Base-by-base conservation (phyloP, 2,888 invertebrate species). In the Hedychridium roseum region DNA sequence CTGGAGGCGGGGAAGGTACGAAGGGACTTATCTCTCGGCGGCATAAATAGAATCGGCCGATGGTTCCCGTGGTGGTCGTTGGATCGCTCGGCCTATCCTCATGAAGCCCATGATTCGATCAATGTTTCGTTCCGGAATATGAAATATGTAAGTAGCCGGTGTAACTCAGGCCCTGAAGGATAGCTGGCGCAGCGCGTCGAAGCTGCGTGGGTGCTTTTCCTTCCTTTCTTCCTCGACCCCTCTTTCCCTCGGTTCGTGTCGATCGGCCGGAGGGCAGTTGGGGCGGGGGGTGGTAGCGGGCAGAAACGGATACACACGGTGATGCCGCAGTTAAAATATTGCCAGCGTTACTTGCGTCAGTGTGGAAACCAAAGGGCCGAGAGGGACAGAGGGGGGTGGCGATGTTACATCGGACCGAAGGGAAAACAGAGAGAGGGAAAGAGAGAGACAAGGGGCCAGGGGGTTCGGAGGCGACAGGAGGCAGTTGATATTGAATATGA, bases 401-500 rank as follows among this genome's bases (percentile, higher is more conserved):
- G n/a, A n/a, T 23, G 9, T 9, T 9, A 23, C 4, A 9, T 6
- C 23, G 23, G 23, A 23, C 23, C 5, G 23, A 23, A 4, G 23
- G 23, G 9, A 4, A 9, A 9, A 23, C 23, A 9, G 23, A 23
- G 5, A 9, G 23, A 23, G 5, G 23, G 23, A 23, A 4, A 9
- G 4, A 27, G n/a, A 7, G n/a, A n/a, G n/a, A n/a, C n/a, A n/a
- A n/a, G n/a, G n/a, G n/a, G n/a, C n/a, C n/a, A n/a, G n/a, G n/a
- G n/a, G n/a, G n/a, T n/a, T n/a, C n/a, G n/a, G n/a, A n/a, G n/a
- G n/a, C n/a, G n/a, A n/a, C n/a, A n/a, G n/a, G n/a, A n/a, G n/a
- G n/a, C n/a, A n/a, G 60, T 64, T 68, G 66, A 73, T 72, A 75
- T 73, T 71, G 70, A 74, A 74, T 72, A 70, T 66, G 70, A 72